Base-by-base conservation (phyloP, 64 coral and sea anemone species). In the Montipora foliosa region DNA sequence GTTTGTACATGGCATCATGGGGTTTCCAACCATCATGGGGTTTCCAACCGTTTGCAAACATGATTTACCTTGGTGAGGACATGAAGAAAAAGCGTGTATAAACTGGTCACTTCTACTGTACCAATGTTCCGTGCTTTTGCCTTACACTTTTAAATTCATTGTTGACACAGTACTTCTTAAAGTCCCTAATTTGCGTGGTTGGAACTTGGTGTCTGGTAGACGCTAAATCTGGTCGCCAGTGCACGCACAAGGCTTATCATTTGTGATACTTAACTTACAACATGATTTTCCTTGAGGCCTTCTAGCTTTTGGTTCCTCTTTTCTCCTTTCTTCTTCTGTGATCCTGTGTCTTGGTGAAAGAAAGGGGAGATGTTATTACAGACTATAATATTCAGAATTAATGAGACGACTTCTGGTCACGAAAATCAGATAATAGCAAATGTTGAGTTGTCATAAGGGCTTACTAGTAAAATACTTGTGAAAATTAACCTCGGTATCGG, bases 311-410 rank as follows among this genome's bases (percentile, higher is more conserved):
- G 53, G 8, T 58, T 7, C 11, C 15, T 68, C 12, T 51, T 86
- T 48, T 44, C 66, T 21, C 17, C 46, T 5, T 14, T 17, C 46
- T 86, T 67, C 55, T 29, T 69, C 45, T 46, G 62, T 71, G 67
- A 50, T 71, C 82, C 82, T 86, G 82, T 86, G 14, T 57, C 11
- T n/a, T 5, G 16, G 17, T 16, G 12, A 66, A 67, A 72, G 82
- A 86, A 72, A 86, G 47, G 64, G 71, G 17, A 66, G 46, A 64
- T 72, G 46, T 50, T 50, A 47, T 50, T 78, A 78, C 44, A 78
- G 4, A 86, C 66, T 71, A 21, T 50, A 70, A 86, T 86, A 47
- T 86, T 59, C 49, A 86, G 82, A 86, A 86, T 86, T 86, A 86
- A 86, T 86, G 66, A 86, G 82, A 45, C 46, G 71, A 86, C 82